Base-by-base conservation (phyloP, 2,888 invertebrate species). In the Acleris literana region DNA sequence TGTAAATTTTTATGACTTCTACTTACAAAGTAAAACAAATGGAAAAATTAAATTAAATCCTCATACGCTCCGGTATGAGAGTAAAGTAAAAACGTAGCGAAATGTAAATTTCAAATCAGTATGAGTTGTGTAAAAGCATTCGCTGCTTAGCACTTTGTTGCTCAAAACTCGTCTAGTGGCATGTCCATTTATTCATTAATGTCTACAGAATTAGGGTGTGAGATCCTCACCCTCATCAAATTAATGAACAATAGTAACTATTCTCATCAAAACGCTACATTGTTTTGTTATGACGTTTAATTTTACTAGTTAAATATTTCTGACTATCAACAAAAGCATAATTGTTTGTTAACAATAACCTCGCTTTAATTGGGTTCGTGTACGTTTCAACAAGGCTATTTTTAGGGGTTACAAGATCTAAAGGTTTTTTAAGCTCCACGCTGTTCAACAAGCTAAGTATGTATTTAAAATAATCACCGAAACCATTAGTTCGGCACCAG, bases 161-260 rank as follows among this genome's bases (percentile, higher is more conserved):
- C 70, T 6, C 7, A 5, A 46, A 46, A 46, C 74, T 76, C 72
- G 72, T 74, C 73, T 76, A 74, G 74, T 73, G 76, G 71, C 71
- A 76, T 79, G 74, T 80, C 76, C 80, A 82, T 83, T 80, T 81
- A 84, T 86, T 82, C 81, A 84, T 86, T 83, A 82, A 82, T 80
- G 81, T 75, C 74, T 75, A 74, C 79, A 77, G 76, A 83, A 81
- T 81, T 82, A 76, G 75, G 76, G 74, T 70, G 72, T 76, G 72
- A 72, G 68, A 73, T 74, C 70, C 76, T 76, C 71, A 85, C 85
- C 86, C 86, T 82, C 79, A 76, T 86, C 86, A 86, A 77, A 81
- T 81, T 78, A 79, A 73, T 74, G 70, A 69, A 82, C 80, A 82
- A 80, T 79, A 72, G 56, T 67, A 78, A 79, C 79, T 81, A 77